Conservation (phyloP, 2,113 vertebrate genomes). For the Crotophaga sulcirostris region DNA sequence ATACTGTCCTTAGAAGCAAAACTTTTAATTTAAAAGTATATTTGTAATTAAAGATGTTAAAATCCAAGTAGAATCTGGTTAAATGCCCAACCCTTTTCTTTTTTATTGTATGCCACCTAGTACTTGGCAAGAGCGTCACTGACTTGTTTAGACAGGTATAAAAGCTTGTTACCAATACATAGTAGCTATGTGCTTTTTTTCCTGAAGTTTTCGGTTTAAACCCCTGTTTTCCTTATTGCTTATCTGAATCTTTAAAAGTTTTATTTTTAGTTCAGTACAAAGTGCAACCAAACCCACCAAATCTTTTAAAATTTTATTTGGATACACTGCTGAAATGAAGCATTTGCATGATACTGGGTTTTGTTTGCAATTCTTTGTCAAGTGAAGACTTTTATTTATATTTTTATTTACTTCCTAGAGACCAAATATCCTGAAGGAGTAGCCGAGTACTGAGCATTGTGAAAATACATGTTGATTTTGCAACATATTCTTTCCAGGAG, state of each 20-base stretch:
- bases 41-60: slow-evolving; percentile 43
- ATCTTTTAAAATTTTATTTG: not conserved
- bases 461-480: not conserved
- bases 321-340: not conserved
- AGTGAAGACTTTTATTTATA: not conserved
- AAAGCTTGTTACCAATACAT: not conserved
- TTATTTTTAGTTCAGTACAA: not conserved
- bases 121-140: not conserved
- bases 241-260: not conserved
- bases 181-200: not conserved
- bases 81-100: not conserved
- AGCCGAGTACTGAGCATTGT: not conserved
- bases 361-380: not conserved
- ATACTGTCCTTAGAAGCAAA: not conserved
- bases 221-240: not conserved
- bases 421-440: not conserved
- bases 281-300: not conserved
- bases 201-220: not conserved
- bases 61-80: slow-evolving; percentile 19
- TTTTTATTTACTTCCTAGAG: not conserved
- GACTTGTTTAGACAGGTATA: slow-evolving; percentile 32
- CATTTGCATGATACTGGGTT: not conserved
- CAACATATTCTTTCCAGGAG: not conserved
- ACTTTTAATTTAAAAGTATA: not conserved
- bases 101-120: not conserved